phyloP scores from a whole-genome alignment of 1,140 invertebrate genomes.

The Neodiprion virginianus region DNA sequence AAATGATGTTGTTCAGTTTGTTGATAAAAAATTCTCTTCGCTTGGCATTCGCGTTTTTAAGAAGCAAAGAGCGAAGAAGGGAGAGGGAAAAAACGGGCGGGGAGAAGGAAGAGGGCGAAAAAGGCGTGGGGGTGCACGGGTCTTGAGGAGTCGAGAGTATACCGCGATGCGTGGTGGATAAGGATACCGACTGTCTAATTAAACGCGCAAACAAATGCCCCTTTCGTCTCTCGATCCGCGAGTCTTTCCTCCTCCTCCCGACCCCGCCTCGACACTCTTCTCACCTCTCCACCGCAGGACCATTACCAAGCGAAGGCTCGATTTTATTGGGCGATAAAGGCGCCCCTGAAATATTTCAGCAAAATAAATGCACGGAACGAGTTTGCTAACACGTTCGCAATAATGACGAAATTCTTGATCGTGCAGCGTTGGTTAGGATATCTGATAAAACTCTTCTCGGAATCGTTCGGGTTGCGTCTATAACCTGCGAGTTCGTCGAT shows the following conservation, averaged over 20 bases:
- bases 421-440: constrained; percentile 2
- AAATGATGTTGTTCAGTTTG: neutral
- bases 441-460: neutral
- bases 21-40: neutral
- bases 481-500: neutral
- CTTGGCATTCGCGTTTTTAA: neutral
- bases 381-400: constrained; percentile 7
- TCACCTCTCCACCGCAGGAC: constrained; percentile 4
- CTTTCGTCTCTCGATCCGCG: constrained; percentile 23
- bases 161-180: constrained; percentile 31
- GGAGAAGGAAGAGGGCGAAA: neutral
- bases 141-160: constrained; percentile 27
- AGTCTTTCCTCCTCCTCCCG: constrained; percentile 16
- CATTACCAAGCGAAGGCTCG: constrained; percentile 8
- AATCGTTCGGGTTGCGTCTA: neutral
- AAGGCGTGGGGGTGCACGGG: constrained; percentile 2
- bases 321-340: constrained; percentile 24
- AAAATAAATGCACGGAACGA: constrained; percentile 12
- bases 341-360: constrained; percentile 29
- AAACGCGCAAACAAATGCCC: constrained; percentile 36
- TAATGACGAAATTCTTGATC: constrained; percentile 7
- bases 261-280: constrained; percentile 14
- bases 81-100: neutral
- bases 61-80: neutral
- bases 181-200: constrained; percentile 35